Conservation (phyloP, 2,113 vertebrate genomes). For the Monopterus albus region DNA sequence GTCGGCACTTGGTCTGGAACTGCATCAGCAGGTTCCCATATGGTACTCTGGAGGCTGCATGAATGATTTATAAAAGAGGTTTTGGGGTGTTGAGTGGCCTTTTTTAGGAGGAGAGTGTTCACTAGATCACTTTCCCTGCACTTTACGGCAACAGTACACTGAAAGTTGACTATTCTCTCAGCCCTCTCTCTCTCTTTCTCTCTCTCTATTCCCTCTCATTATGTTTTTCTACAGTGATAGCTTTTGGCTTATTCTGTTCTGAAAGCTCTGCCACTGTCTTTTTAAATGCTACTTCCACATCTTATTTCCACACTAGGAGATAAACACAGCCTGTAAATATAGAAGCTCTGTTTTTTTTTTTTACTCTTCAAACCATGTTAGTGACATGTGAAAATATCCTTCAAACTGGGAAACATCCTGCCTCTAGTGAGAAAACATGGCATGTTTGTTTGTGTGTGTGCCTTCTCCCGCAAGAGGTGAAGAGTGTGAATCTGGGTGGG, state of each 20-base stretch:
- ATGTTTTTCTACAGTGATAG: conserved; percentile 7
- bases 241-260: conserved; percentile 9
- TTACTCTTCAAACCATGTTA: conserved; percentile 46
- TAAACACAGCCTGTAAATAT: conserved; percentile 74
- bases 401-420: conserved; percentile 75
- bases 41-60: conserved; percentile 57
- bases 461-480: conserved; percentile 38
- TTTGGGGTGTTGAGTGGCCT: conserved; percentile 59
- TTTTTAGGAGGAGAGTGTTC: conserved; percentile 50
- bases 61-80: conserved; percentile 65
- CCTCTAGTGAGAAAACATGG: conserved; percentile 53
- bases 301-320: conserved; percentile 68
- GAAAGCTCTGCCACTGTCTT: conserved; percentile 17
- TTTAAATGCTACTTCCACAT: conserved; percentile 61
- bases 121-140: conserved; percentile 61
- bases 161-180: conserved; percentile 19
- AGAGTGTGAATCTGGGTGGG: conserved; percentile 47
- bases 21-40: conserved; percentile 60
- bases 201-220: conserved; percentile 23
- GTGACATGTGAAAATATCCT: conserved; percentile 73
- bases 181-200: background rate
- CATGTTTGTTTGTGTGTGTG: conserved; percentile 42
- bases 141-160: conserved; percentile 30
- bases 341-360: conserved; percentile 67
- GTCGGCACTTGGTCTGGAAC: conserved; percentile 61